A percentile compares a stretch with the other conserved stretches of the same genome.
phyloP scores from a whole-genome alignment of 2,113 vertebrate species.

The Carassius carassius region DNA sequence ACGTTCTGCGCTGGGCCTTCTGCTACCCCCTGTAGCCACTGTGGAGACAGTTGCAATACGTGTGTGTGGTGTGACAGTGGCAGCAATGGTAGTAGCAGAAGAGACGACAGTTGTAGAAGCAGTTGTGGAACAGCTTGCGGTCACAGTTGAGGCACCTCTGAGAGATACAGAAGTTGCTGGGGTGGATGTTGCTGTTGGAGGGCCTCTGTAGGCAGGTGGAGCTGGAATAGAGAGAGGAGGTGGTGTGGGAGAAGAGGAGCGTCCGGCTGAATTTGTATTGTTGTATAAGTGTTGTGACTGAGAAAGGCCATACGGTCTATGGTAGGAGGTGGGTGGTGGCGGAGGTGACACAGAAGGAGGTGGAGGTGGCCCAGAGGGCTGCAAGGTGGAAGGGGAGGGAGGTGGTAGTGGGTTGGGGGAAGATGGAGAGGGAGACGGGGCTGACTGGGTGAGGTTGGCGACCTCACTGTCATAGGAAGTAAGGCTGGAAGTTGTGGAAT shows the following conservation, averaged over 20 bases:
- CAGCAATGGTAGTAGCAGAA: slow-evolving; percentile 58
- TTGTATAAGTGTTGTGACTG: slow-evolving; percentile 77
- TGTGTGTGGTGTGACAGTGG: slow-evolving; percentile 66
- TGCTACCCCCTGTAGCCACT: slow-evolving; percentile 55
- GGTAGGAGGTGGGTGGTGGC: slow-evolving; percentile 72
- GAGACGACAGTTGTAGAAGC: slow-evolving; percentile 58
- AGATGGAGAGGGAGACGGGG: slow-evolving; percentile 71
- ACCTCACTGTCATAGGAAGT: slow-evolving; percentile 93
- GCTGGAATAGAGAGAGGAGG: slow-evolving; percentile 66
- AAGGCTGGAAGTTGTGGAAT: slow-evolving; percentile 89
- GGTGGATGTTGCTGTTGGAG: slow-evolving; percentile 50
- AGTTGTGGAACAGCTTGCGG: slow-evolving; percentile 52
- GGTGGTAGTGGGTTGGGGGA: slow-evolving; percentile 69
- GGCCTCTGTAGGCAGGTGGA: slow-evolving; percentile 70
- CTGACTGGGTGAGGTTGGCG: slow-evolving; percentile 86
- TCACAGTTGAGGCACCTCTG: slow-evolving; percentile 62
- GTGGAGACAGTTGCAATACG: slow-evolving; percentile 62
- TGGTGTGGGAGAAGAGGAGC: slow-evolving; percentile 72
- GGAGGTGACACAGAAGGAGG: slow-evolving; percentile 76
- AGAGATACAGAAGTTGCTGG: slow-evolving; percentile 61
- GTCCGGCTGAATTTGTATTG: slow-evolving; percentile 66
- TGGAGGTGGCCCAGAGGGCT: slow-evolving; percentile 54
- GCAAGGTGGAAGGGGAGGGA: slow-evolving; percentile 66
- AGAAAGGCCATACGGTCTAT: slow-evolving; percentile 77
- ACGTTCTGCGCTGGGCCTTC: slow-evolving; percentile 60